These are phyloP conservation scores for Saimiri boliviensis DNA, from an alignment of 2,113 vertebrate genomes.

Conservation along the genomic window DNA sequence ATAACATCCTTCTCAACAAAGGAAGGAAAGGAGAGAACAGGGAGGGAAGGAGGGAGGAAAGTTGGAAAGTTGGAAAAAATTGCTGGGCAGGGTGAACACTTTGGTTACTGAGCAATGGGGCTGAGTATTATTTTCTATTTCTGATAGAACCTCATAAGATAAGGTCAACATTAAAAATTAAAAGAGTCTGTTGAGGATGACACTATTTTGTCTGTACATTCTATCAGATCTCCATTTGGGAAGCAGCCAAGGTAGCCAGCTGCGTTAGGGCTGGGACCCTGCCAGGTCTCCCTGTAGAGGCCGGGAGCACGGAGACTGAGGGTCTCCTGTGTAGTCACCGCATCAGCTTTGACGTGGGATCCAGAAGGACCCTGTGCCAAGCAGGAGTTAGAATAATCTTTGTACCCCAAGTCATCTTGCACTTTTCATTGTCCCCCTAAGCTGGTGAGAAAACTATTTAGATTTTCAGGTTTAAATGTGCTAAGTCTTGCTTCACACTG, in stretches of 20 bases:
- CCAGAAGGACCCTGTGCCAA: neutral
- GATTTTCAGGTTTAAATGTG: conserved; percentile 16
- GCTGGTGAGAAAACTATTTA: neutral
- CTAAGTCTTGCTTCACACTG: neutral
- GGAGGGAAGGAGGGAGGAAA: neutral
- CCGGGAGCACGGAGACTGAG: neutral
- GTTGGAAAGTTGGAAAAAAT: neutral
- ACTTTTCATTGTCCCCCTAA: neutral
- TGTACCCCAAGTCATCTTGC: neutral
- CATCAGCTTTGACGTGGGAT: neutral
- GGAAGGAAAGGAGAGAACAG: neutral
- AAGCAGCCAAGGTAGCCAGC: fast-evolving
- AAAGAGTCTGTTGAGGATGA: neutral
- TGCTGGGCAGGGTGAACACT: neutral
- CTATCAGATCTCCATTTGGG: neutral
- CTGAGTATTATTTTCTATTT: neutral
- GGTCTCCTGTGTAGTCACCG: neutral
- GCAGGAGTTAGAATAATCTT: neutral
- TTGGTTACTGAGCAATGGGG: neutral
- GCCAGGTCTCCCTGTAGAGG: neutral
- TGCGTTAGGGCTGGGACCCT: neutral
- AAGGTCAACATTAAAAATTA: neutral
- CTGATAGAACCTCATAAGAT: neutral
- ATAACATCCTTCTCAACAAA: neutral
- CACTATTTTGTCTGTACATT: neutral